These are phyloP conservation scores for Syngnathus acus DNA, from an alignment of 2,797 vertebrate species.

Conservation along the genomic window DNA sequence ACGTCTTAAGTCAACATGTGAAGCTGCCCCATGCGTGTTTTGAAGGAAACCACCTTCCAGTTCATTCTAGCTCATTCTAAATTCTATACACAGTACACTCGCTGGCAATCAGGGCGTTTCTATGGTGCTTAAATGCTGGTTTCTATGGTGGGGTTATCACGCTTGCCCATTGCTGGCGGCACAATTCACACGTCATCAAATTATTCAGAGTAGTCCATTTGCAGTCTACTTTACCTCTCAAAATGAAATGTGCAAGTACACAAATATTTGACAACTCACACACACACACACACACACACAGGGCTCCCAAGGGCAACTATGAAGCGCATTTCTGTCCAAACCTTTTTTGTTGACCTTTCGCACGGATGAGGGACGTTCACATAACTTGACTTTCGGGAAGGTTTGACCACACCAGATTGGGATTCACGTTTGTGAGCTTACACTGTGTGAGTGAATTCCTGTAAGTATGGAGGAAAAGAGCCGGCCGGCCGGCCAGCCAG, in stretches of 20 bases:
- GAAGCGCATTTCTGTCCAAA: neutral
- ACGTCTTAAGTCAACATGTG: too few species aligned
- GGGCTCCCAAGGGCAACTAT: neutral
- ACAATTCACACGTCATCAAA: too few species aligned
- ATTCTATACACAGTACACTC: too few species aligned
- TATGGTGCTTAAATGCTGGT: too few species aligned
- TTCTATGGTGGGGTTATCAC: too few species aligned
- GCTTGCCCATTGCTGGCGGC: too few species aligned
- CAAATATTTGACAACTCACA: neutral
- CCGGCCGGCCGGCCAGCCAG: neutral
- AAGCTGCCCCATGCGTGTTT: too few species aligned
- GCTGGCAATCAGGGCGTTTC: too few species aligned
- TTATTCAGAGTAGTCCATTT: too few species aligned
- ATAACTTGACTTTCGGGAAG: neutral
- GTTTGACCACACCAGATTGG: neutral
- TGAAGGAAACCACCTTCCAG: too few species aligned
- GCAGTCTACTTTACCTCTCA: neutral
- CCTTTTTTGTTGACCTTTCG: constrained; percentile 2
- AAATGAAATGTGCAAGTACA: neutral
- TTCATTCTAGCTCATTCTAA: too few species aligned
- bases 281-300: neutral
- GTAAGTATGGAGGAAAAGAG: neutral
- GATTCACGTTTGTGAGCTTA: neutral
- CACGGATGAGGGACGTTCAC: neutral
- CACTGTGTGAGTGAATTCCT: neutral